A percentile compares a stretch with the other conserved stretches of the same genome.
Conservation (phyloP, 2,888 invertebrate genomes). For the Oligia fasciuncula region DNA sequence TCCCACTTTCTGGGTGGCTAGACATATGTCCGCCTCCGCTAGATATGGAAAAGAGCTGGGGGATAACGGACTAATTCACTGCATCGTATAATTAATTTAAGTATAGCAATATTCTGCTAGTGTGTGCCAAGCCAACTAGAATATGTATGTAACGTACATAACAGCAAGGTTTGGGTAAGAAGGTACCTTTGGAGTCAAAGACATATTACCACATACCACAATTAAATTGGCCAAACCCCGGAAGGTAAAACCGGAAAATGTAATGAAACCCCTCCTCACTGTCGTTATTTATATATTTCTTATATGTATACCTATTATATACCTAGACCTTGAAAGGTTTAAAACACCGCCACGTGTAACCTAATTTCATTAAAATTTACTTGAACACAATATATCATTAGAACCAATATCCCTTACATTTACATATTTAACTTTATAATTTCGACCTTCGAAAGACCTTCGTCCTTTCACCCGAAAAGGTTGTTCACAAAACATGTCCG, state of each 20-base stretch:
- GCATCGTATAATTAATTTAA: not conserved
- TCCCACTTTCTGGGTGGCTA: not conserved
- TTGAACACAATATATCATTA: not conserved
- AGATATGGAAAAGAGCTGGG: conserved; percentile 3
- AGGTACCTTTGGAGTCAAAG: not conserved
- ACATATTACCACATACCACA: conserved; percentile 8
- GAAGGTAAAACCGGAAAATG: not conserved
- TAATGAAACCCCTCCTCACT: not conserved
- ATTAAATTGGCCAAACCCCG: conserved; percentile 5
- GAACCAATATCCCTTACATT: conserved; percentile 24
- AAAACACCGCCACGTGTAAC: conserved; percentile 1
- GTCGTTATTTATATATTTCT: not conserved
- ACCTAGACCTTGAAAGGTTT: not conserved
- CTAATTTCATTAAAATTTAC: not conserved
- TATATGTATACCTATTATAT: not conserved
- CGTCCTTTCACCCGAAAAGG: conserved; percentile 34
- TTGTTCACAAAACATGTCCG: conserved; percentile 57
- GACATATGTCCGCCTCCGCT: not conserved
- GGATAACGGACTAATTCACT: not conserved
- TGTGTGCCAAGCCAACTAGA: not conserved
- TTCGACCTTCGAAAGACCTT: conserved; percentile 26
- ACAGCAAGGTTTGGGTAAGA: conserved; percentile 7
- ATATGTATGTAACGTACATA: not conserved
- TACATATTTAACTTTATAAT: conserved; percentile 40
- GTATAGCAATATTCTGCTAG: not conserved